phyloP scores from a whole-genome alignment of 2,113 vertebrate genomes.

The Garra rufa region DNA sequence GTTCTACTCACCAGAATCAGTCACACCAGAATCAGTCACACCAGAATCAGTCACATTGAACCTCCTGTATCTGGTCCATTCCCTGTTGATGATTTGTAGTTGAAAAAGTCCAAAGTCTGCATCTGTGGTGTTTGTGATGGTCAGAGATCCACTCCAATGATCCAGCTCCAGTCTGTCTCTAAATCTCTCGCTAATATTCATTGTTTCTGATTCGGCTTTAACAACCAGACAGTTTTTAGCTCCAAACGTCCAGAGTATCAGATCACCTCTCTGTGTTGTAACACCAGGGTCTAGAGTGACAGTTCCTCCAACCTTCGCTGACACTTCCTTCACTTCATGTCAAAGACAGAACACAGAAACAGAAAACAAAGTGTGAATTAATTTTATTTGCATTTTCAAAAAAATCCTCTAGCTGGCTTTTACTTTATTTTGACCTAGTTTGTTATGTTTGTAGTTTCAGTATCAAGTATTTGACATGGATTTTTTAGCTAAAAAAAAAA shows the following conservation, averaged over 20 bases:
- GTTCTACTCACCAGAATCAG: background rate
- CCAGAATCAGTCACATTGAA: background rate
- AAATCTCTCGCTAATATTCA: background rate
- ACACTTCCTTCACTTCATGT: background rate
- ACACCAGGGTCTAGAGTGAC: fast-evolving
- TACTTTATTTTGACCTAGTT: too few species aligned
- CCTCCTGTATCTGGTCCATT: background rate
- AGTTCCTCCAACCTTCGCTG: background rate
- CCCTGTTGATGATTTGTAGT: background rate
- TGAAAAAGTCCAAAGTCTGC: background rate
- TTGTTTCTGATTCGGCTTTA: background rate
- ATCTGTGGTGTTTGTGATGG: background rate
- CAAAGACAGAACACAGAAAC: background rate
- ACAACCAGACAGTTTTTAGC: background rate
- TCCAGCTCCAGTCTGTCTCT: background rate
- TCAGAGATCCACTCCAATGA: background rate
- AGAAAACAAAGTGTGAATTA: background rate
- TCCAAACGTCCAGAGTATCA: background rate
- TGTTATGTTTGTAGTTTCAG: too few species aligned
- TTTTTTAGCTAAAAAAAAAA: too few species aligned
- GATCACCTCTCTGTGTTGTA: background rate
- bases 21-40: too few species aligned
- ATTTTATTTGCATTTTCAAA: background rate
- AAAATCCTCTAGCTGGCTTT: too few species aligned
- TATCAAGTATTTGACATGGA: too few species aligned